Evolutionary conservation across 2,113 vertebrate genomes (phyloP).

Genomic region (Picathartes gymnocephalus): DNA sequence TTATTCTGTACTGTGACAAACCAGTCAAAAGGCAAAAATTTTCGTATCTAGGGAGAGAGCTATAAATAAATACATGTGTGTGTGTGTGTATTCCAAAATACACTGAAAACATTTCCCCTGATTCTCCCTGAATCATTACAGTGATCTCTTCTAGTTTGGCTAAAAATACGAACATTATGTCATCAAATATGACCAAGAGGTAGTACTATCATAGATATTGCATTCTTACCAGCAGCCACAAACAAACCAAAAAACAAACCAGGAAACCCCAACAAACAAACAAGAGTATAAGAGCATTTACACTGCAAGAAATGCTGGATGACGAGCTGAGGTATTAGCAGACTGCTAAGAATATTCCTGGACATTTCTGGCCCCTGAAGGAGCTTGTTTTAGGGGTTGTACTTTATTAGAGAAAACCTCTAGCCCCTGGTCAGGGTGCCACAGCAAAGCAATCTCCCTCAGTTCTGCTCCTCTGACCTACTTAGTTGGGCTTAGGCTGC

Average conservation of each 20-base stretch:
- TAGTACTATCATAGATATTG: neutral
- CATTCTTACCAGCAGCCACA: neutral
- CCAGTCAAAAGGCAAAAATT: neutral
- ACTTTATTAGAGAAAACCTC: neutral
- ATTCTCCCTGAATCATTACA: neutral
- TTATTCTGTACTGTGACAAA: neutral
- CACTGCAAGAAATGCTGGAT: neutral
- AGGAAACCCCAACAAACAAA: neutral
- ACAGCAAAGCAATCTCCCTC: neutral
- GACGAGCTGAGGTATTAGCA: neutral
- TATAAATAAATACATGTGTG: neutral
- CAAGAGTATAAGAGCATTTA: neutral
- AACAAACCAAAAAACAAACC: neutral
- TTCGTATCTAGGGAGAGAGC: fast-evolving
- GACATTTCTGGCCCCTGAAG: neutral
- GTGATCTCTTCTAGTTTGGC: neutral
- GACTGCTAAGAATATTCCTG: neutral
- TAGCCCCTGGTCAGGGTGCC: neutral
- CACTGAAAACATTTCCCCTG: neutral
- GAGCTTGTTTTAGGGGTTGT: neutral
- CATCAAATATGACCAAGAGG: neutral
- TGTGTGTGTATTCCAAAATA: neutral
- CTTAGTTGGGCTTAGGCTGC: neutral
- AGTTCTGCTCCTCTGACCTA: neutral
- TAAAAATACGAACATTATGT: neutral